Percentiles rank a stretch among this genome's conserved stretches.
These are phyloP conservation scores for Micrastur ruficollis DNA, from an alignment of 2,797 vertebrate species.

Conservation along the genomic window DNA sequence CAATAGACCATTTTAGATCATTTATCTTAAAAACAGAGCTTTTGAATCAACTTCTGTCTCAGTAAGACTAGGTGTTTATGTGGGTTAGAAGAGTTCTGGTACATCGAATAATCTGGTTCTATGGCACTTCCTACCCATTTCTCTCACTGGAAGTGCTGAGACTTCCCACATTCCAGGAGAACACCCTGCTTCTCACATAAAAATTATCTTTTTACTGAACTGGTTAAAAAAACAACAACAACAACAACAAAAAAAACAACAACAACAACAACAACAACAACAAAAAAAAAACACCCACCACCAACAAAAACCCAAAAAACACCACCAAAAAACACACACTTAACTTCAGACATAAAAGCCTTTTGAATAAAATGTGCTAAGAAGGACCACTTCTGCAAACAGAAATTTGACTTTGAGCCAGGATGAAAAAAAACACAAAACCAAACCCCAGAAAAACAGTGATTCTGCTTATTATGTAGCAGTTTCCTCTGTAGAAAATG, in stretches of 20 bases:
- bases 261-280: too few species aligned
- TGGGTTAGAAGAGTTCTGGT: neutral
- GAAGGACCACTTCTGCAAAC: neutral
- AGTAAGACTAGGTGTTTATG: neutral
- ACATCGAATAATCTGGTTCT: too few species aligned
- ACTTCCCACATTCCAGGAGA: neutral
- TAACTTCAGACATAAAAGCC: neutral
- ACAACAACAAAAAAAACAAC: too few species aligned
- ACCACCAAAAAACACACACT: neutral
- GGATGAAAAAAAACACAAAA: neutral
- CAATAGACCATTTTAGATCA: neutral
- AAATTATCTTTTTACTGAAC: neutral
- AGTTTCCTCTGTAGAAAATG: neutral
- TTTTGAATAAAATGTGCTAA: neutral
- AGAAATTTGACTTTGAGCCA: neutral
- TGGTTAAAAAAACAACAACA: neutral
- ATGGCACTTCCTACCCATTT: neutral
- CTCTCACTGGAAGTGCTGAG: neutral
- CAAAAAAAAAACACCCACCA: too few species aligned
- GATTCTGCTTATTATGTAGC: neutral
- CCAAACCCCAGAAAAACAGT: neutral
- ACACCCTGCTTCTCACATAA: rapidly evolving
- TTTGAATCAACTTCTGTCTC: neutral
- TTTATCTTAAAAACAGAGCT: neutral
- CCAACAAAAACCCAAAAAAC: too few species aligned